Base-by-base conservation (phyloP, 2,797 vertebrate species). In the Taeniopygia guttata region DNA sequence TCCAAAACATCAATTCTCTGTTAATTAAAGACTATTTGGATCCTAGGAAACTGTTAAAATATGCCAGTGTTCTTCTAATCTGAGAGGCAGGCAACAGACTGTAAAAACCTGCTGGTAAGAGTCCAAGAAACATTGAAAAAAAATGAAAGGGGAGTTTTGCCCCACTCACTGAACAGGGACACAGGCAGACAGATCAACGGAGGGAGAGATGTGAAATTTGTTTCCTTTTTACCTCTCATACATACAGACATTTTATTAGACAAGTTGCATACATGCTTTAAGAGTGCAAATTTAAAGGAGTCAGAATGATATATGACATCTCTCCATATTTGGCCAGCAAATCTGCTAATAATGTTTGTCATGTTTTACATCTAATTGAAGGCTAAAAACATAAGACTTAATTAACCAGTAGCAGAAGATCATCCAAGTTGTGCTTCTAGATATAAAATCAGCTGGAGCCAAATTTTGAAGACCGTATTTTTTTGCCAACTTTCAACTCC, bases 1-100 rank as follows among this genome's bases (percentile, higher is more conserved):
- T 97, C 95, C 96, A 97, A 97, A 97, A 92, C 93, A 97, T 95
- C 94, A 96, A 95, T 96, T 97, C 93, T 78, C 54, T 85, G 77
- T 96, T 98, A 97, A 98, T 97, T 97, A 97, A 97, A 97, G 96
- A 93, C 89, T 92, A 81, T 96, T 95, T 95, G 95, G 96, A 96
- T 97, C 96, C 96, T 97, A 97, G 92, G 95, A 97, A 97, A 97
- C 96, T 95, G 90, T 94, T 97, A 97, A 97, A 98, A 97, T 96
- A 97, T 96, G 94, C 88, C 86, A 97, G 85, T 69, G 70, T 96
- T 97, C 90, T 96, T 97, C 95, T 97, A 97, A 97, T 97, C 97
- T 93, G 90, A 96, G 87, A 97, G 90, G 93, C 95, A 97, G 74
- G 94, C 97, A 97, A 87, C 92, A 97, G 97, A 97, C 95, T 97